phyloP scores from a whole-genome alignment of 2,797 vertebrate genomes.

The Poecilia gillii region DNA sequence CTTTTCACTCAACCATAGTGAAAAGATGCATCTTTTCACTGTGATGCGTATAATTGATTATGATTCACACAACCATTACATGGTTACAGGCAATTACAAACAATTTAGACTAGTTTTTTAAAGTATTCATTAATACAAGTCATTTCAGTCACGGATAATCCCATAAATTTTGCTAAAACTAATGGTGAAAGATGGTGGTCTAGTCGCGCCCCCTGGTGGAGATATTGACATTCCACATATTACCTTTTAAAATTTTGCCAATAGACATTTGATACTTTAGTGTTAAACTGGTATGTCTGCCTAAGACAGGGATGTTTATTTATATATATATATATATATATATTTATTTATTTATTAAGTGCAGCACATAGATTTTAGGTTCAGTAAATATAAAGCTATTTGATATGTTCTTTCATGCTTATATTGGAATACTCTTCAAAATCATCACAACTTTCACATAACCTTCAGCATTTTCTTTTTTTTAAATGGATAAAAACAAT shows the following conservation, averaged over 20 bases:
- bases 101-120: neutral
- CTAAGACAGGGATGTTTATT: neutral
- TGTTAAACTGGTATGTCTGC: neutral
- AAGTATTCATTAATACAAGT: neutral
- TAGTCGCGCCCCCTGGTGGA: constrained; percentile 54
- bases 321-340: too few relatives aligned
- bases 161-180: neutral
- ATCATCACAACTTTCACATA: neutral
- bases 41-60: neutral
- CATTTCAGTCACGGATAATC: neutral
- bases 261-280: neutral
- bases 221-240: neutral
- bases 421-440: neutral
- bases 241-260: neutral
- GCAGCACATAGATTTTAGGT: neutral
- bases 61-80: neutral
- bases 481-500: neutral
- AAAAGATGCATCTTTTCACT: neutral
- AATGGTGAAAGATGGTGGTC: constrained; percentile 16
- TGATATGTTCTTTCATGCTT: neutral
- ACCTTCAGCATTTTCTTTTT: neutral
- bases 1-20: neutral
- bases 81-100: neutral
- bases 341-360: neutral
- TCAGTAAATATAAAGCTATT: neutral